Percentiles rank a stretch among this genome's conserved stretches.
phyloP scores from a whole-genome alignment of 2,113 vertebrate genomes.

The Oriolus oriolus region DNA sequence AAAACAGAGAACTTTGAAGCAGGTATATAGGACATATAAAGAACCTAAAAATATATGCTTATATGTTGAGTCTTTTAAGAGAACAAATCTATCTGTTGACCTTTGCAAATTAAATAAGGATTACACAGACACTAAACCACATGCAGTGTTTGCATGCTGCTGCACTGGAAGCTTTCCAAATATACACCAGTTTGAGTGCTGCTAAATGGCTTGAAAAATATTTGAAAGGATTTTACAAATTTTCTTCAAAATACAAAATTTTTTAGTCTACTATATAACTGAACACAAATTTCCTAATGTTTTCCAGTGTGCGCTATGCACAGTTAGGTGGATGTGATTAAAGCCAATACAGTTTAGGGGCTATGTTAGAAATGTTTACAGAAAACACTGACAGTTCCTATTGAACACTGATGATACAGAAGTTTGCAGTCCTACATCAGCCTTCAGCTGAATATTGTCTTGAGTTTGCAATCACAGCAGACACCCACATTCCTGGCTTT shows the following conservation, averaged over 20 bases:
- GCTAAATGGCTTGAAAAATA: not conserved
- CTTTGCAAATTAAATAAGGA: slow-evolving; percentile 8
- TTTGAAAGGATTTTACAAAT: not conserved
- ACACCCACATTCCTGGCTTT: not conserved
- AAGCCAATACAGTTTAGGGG: not conserved
- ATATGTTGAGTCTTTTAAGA: not conserved
- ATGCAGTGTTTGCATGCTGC: not conserved
- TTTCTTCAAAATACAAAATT: not conserved
- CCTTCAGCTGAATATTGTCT: not conserved
- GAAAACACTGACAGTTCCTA: not conserved
- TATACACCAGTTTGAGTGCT: not conserved
- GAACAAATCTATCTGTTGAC: not conserved
- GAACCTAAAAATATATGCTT: not conserved
- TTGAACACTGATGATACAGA: not conserved
- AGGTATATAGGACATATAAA: not conserved
- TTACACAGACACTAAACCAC: not conserved
- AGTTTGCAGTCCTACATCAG: not conserved
- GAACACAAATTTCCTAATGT: not conserved
- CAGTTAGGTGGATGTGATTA: not conserved
- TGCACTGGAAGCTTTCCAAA: slow-evolving; percentile 15
- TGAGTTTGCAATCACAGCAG: not conserved
- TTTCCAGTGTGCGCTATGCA: not conserved
- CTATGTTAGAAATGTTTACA: not conserved
- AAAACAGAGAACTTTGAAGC: not conserved
- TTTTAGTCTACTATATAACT: not conserved